Evolutionary conservation across 1,140 invertebrate species (phyloP), one percentile per base, ranked within the genome.

Genomic region (Contarinia nasturtii): DNA sequence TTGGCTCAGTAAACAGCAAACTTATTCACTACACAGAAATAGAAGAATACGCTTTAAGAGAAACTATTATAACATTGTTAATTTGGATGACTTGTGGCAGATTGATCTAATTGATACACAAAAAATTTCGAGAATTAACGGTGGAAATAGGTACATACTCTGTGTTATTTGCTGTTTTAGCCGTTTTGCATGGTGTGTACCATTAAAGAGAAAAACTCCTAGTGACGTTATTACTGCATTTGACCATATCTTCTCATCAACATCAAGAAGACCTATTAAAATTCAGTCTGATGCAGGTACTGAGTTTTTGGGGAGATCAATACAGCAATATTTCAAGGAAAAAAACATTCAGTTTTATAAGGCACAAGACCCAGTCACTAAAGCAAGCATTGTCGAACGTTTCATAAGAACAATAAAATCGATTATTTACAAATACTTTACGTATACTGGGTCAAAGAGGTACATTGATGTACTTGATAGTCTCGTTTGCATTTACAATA

Each of bases 381-480:
- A 69, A 58, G 63, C 57, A 14, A 45, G 53, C 1, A 54, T 67
- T 42, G 54, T 58, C 37, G 66, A 69, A 57, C 47, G 67, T 27
- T 64, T 64, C 21, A 61, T 64, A 56, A 45, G 59, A 43, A 67
- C 58, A 34, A 43, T 68, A 21, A 67, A 65, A 57, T 44, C 41
- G 4, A 50, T 44, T 43, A 55, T 69, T 52, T 68, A 47, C 47
- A 55, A 54, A 51, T 51, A 55, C 46, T 65, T 68, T 50, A 64
- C 56, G 42, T 45, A 54, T 46, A 42, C 52, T 33, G 59, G 61
- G 11, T 57, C 50, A 18, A 50, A 56, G 33, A 54, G 52, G 43
- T 67, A 55, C 45, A 42, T 61, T 15, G 46, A 63, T 50, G 50
- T 56, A 2, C 41, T 69, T 46, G 40, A 42, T 8, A 21, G 56